Percentiles rank a stretch among this genome's conserved stretches.
Evolutionary conservation across 2,888 invertebrate species (phyloP).

Genomic region (Tethea ocularis): DNA sequence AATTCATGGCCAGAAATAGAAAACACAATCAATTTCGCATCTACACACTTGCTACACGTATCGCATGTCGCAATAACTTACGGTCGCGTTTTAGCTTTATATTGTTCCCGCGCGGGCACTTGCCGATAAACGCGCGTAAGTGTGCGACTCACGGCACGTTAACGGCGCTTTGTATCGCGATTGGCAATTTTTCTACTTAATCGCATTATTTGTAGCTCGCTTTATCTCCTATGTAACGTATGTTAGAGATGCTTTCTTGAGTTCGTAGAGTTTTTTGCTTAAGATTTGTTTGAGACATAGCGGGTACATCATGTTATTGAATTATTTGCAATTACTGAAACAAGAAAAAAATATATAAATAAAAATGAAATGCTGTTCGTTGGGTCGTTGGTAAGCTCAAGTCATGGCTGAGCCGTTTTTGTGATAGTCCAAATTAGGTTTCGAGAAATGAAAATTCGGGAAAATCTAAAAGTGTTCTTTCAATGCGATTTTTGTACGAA

Average conservation of each 20-base stretch:
- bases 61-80: constrained; percentile 34
- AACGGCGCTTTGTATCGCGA: constrained; percentile 27
- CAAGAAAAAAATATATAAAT: too few species aligned
- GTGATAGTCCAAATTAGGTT: too few species aligned
- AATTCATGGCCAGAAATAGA: neutral
- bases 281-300: constrained; percentile 4
- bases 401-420: too few species aligned
- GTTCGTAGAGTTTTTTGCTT: neutral
- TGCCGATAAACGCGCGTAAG: constrained; percentile 54
- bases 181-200: constrained; percentile 44
- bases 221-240: constrained; percentile 7
- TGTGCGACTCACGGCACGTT: constrained; percentile 41
- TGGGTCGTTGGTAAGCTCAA: too few species aligned
- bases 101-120: constrained; percentile 68
- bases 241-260: neutral
- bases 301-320: constrained; percentile 4
- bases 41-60: neutral
- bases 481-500: too few species aligned
- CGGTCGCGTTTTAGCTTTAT: constrained; percentile 45
- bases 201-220: constrained; percentile 15
- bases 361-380: too few species aligned
- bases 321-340: too few species aligned
- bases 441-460: too few species aligned
- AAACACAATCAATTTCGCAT: constrained; percentile 8
- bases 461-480: too few species aligned